Conservation (phyloP, 2,888 invertebrate species). For the Geotrupes spiniger region DNA sequence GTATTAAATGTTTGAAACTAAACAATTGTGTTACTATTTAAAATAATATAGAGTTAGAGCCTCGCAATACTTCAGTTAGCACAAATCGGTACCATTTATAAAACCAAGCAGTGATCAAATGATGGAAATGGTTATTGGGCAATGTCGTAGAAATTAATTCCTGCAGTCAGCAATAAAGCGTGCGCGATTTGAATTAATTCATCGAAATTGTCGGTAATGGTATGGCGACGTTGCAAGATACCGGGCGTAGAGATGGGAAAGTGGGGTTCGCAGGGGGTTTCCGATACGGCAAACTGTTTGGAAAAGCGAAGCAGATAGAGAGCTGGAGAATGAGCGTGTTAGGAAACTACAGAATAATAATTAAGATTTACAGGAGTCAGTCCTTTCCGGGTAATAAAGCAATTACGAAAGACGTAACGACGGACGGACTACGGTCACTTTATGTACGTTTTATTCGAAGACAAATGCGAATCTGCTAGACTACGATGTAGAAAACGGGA, state of each 20-base stretch:
- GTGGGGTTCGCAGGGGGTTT: conserved; percentile 4
- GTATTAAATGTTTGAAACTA: no score
- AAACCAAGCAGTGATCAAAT: conserved; percentile 12
- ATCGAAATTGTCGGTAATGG: conserved; percentile 16
- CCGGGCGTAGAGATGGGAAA: conserved; percentile 1
- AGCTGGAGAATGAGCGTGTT: conserved; percentile 20
- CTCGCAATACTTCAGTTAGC: no score
- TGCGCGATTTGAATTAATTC: conserved; percentile 24
- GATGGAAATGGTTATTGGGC: conserved; percentile 25
- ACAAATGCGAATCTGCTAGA: no score
- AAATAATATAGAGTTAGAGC: no score
- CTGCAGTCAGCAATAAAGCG: conserved; percentile 25
- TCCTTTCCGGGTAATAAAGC: conserved; percentile 43
- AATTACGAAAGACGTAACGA: conserved; percentile 29
- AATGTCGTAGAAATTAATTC: conserved; percentile 27
- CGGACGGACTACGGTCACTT: conserved; percentile 22
- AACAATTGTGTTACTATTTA: no score
- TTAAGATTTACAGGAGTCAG: conserved; percentile 41
- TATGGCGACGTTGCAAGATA: conserved; percentile 3
- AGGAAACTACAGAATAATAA: conserved; percentile 37
- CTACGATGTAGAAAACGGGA: no score
- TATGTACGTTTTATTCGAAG: conserved; percentile 3
- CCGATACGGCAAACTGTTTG: conserved; percentile 18
- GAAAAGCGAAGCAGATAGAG: conserved; percentile 18
- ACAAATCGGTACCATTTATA: no score